These are phyloP conservation scores for Gorsachius goisagi DNA, from an alignment of 2,113 vertebrate genomes.

Conservation along the genomic window DNA sequence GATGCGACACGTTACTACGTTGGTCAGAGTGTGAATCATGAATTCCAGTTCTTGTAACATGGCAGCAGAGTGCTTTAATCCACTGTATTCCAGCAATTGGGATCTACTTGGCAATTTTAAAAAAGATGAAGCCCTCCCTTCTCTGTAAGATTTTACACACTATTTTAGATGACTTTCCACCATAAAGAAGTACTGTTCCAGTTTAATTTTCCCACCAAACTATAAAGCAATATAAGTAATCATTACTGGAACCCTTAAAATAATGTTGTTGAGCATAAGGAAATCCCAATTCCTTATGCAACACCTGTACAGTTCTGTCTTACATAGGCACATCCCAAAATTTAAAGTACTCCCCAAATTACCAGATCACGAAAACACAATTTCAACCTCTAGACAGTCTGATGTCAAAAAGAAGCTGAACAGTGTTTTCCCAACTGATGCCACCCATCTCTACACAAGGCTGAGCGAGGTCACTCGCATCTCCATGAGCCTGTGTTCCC, in stretches of 20 bases:
- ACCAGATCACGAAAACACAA: neutral
- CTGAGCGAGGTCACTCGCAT: neutral
- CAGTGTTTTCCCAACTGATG: accelerated
- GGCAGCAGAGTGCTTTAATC: neutral
- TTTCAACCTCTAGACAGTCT: neutral
- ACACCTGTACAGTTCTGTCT: no score
- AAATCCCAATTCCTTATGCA: neutral
- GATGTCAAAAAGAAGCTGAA: neutral
- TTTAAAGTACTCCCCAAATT: neutral
- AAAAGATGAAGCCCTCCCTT: neutral
- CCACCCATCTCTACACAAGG: neutral
- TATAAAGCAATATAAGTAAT: neutral
- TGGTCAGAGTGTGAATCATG: accelerated
- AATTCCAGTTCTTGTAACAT: neutral
- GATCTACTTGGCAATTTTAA: no score
- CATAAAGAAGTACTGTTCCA: neutral
- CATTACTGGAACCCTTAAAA: neutral
- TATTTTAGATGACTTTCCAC: neutral
- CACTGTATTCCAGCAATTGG: neutral
- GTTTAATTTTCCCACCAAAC: neutral
- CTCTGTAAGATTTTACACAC: neutral
- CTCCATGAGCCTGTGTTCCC: neutral
- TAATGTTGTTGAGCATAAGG: neutral
- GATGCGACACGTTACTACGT: neutral
- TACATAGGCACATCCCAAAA: neutral